Base-by-base conservation (phyloP, 1,140 invertebrate genomes). In the Cataglyphis hispanica region DNA sequence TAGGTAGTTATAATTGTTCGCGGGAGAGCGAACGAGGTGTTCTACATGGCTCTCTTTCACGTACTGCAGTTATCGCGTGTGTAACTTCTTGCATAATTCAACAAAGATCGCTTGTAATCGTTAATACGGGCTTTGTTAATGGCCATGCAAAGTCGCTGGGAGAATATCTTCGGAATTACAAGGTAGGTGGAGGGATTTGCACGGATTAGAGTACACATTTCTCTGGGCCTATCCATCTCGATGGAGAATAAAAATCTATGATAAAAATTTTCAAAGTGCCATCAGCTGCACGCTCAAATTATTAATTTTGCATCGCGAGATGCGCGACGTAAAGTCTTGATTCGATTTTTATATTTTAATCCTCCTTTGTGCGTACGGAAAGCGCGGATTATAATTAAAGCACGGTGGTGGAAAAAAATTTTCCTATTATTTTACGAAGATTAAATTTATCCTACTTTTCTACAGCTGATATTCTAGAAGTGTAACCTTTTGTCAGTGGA, bases 181-280 rank as follows among this genome's bases (percentile, higher is more conserved):
- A 89, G 87, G 88, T 89, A 89, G 88, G 88, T 89, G 84, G 69
- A 83, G 87, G 87, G 88, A 84, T 77, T 50, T 83, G 87, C 70
- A 86, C 70, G 69, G 53, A 31, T 70, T 40, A 60, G 27, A 19
- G 0, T 40, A 34, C 60, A 40, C 40, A 37, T 74, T 83, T 83
- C 25, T 11, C 8, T 1, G 19, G 10, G 2, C 5, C 37, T 81
- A 40, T 46, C 67, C 34, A 60, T 83, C 67, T 80, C n/a, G 46
- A 56, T 50, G 6, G 46, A 50, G 40, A 19, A n/a, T n/a, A n/a
- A n/a, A n/a, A n/a, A 70, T 50, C 25, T 19, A 13, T 31, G 43
- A 34, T 7, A 19, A 5, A 16, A n/a, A 67, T 25, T 46, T n/a
- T n/a, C n/a, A 46, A 67, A 43, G 43, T 78, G 43, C 6, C 78